Evolutionary conservation across 2,888 invertebrate genomes (phyloP).

Genomic region (Erebia ligea): DNA sequence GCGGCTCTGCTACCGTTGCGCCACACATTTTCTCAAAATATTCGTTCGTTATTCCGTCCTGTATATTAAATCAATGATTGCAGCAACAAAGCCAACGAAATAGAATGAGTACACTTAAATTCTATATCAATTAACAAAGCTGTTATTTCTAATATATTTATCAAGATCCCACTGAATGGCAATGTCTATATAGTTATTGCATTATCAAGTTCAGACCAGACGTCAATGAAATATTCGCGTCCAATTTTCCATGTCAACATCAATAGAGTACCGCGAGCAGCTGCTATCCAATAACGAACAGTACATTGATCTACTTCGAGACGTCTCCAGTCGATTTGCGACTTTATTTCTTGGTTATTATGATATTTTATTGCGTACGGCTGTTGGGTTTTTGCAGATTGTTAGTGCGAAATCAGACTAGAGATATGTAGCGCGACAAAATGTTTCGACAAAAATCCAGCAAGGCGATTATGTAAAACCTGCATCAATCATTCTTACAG

Average conservation of each 20-base stretch:
- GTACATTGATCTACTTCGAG: not conserved
- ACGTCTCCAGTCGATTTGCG: not conserved
- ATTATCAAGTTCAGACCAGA: not conserved
- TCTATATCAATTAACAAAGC: no score
- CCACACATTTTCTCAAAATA: no score
- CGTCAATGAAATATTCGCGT: conserved; percentile 12
- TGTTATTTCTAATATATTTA: not conserved
- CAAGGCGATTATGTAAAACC: no score
- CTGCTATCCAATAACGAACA: conserved; percentile 22
- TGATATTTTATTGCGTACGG: not conserved
- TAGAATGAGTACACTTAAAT: no score
- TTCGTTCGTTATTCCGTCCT: no score
- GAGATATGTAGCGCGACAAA: not conserved
- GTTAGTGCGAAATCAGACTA: not conserved
- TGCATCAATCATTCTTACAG: no score
- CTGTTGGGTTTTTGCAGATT: not conserved
- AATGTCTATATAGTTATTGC: not conserved
- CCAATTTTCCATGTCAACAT: conserved; percentile 28
- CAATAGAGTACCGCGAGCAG: conserved; percentile 15
- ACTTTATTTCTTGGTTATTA: not conserved
- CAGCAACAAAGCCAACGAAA: no score
- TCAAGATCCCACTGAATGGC: not conserved
- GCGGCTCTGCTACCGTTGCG: no score
- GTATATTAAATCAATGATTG: no score
- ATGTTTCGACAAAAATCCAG: not conserved